phyloP scores from a whole-genome alignment of 2,113 vertebrate genomes.

The Zootoca vivipara region DNA sequence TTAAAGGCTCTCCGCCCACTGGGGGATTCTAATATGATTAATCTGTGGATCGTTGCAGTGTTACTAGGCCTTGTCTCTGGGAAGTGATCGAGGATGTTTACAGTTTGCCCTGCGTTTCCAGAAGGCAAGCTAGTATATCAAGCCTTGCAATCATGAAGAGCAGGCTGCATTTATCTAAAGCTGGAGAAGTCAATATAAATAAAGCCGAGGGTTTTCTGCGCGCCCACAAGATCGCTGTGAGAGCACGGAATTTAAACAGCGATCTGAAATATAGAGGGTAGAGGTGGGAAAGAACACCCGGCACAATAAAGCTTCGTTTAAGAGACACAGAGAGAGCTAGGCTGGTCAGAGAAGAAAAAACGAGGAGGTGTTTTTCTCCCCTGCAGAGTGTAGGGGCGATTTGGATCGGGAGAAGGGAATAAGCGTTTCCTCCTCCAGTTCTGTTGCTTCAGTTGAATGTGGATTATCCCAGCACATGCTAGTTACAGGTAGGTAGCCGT shows the following conservation, averaged over 20 bases:
- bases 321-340: neutral
- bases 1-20: neutral
- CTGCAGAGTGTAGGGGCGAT: neutral
- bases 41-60: neutral
- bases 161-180: neutral
- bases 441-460: neutral
- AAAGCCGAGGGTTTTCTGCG: neutral
- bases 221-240: too few species aligned
- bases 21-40: neutral
- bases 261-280: neutral
- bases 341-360: too few species aligned
- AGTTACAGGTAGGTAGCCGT: too few species aligned
- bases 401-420: neutral
- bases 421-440: neutral
- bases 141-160: neutral
- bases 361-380: neutral
- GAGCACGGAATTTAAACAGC: neutral
- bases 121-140: neutral
- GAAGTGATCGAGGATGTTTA: constrained; percentile 15
- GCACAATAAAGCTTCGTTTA: neutral
- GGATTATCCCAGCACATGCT: neutral
- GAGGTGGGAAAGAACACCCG: too few species aligned
- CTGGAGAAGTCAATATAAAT: neutral
- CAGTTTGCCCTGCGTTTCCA: neutral
- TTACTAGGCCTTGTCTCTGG: neutral